Evolutionary conservation across 2,888 invertebrate genomes (phyloP).

Genomic region (Melanostoma mellinum): DNA sequence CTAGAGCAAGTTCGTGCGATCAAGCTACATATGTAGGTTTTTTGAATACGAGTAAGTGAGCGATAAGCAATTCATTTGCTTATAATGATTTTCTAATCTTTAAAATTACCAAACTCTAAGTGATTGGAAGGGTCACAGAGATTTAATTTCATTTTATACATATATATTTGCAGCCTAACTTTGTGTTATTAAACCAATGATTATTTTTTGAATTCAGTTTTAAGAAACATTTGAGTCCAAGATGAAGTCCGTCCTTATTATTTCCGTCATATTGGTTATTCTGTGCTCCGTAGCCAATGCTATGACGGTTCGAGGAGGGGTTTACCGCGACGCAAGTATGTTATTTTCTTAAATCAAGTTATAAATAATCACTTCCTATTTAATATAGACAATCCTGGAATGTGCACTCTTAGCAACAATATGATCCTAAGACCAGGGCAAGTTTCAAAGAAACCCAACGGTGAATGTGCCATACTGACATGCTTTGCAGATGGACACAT

Average conservation of each 20-base stretch:
- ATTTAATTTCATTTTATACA: too few relatives aligned
- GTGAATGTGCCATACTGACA: slow-evolving; percentile 45
- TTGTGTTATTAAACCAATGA: too few relatives aligned
- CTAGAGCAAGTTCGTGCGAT: too few relatives aligned
- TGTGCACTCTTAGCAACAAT: slow-evolving; percentile 42
- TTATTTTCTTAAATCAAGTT: too few relatives aligned
- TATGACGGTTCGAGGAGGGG: slow-evolving; percentile 35
- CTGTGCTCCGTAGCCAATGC: slow-evolving; percentile 9
- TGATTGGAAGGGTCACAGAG: too few relatives aligned
- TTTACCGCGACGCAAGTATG: slow-evolving; percentile 46
- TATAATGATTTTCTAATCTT: too few relatives aligned
- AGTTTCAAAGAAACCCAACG: slow-evolving; percentile 29
- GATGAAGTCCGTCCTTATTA: slow-evolving; percentile 40
- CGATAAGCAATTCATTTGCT: too few relatives aligned
- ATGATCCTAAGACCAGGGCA: slow-evolving; percentile 53
- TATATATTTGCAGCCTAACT: too few relatives aligned
- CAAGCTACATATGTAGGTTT: too few relatives aligned
- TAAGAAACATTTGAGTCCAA: slow-evolving; percentile 14
- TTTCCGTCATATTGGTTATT: slow-evolving; percentile 24
- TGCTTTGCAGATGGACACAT: slow-evolving; percentile 51
- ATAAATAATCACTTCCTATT: neutral
- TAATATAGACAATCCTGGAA: slow-evolving; percentile 50
- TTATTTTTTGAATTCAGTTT: slow-evolving; percentile 29
- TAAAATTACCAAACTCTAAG: too few relatives aligned
- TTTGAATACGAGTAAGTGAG: too few relatives aligned